These are phyloP conservation scores for Caenorhabditis wallacei DNA, from an alignment of 2,888 invertebrate species.

Conservation along the genomic window DNA sequence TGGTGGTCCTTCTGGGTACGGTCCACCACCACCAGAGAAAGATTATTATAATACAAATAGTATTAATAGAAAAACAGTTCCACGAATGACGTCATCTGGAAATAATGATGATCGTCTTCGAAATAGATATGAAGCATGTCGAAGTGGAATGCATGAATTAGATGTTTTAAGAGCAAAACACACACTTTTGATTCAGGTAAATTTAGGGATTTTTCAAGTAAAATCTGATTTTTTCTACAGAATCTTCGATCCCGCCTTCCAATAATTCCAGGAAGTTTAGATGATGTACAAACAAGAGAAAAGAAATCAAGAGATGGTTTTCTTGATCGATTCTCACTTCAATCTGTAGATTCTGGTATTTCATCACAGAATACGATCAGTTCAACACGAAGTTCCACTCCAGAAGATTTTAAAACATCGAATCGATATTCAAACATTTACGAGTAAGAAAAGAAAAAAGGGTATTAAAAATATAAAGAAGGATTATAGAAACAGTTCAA, in stretches of 20 bases:
- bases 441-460: constrained; percentile 30
- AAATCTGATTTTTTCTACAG: constrained; percentile 19
- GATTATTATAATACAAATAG: constrained; percentile 54
- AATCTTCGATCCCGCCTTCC: constrained; percentile 69
- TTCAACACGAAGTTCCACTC: constrained; percentile 62
- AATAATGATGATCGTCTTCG: constrained; percentile 60
- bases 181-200: constrained; percentile 66
- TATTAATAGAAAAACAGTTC: constrained; percentile 12
- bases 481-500: constrained; percentile 44
- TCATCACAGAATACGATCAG: constrained; percentile 62
- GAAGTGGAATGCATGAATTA: constrained; percentile 72
- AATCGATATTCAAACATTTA: constrained; percentile 59
- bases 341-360: constrained; percentile 70
- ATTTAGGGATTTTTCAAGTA: not conserved
- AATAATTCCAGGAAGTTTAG: constrained; percentile 68
- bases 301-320: constrained; percentile 59
- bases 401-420: constrained; percentile 50
- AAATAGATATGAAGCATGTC: constrained; percentile 71
- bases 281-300: constrained; percentile 67
- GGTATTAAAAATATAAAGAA: not conserved
- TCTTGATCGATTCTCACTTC: constrained; percentile 67
- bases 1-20: constrained; percentile 60
- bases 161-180: constrained; percentile 69
- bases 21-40: constrained; percentile 60
- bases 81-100: constrained; percentile 52